A percentile compares a stretch with the other conserved stretches of the same genome.
phyloP scores from a whole-genome alignment of 2,113 vertebrate species.

The Paracanthobrama guichenoti region DNA sequence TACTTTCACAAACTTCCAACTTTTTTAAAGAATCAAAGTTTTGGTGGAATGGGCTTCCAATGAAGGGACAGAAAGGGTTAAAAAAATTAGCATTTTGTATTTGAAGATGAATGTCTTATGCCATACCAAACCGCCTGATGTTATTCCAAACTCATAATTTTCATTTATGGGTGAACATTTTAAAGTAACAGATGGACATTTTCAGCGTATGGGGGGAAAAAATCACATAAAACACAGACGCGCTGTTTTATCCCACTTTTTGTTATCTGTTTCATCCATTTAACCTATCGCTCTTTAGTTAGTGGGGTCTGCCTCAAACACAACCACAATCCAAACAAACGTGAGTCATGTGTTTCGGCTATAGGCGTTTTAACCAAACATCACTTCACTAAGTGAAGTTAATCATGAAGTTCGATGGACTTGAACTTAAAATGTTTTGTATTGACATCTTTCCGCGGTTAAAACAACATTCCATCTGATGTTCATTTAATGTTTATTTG shows the following conservation, averaged over 20 bases:
- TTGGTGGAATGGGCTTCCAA: neutral
- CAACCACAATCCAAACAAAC: constrained; percentile 18
- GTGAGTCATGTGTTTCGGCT: constrained; percentile 30
- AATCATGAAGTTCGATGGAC: no score
- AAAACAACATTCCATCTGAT: no score
- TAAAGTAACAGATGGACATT: neutral
- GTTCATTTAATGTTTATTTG: no score
- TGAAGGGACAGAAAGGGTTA: neutral
- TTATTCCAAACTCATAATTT: neutral
- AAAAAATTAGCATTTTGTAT: neutral
- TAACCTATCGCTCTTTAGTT: neutral
- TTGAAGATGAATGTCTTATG: neutral
- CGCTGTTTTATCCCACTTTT: constrained; percentile 7
- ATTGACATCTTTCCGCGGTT: no score
- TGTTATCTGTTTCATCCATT: neutral
- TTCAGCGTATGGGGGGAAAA: neutral
- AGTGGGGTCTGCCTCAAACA: neutral
- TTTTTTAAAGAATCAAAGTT: neutral
- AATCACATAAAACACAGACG: neutral
- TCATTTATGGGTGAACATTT: neutral
- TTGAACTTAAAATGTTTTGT: no score
- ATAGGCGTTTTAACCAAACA: constrained; percentile 39
- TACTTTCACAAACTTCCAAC: neutral
- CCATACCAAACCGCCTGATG: no score
- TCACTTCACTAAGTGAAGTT: no score